Evolutionary conservation across 2,113 vertebrate genomes (phyloP).

Genomic region (Oryzias melastigma): DNA sequence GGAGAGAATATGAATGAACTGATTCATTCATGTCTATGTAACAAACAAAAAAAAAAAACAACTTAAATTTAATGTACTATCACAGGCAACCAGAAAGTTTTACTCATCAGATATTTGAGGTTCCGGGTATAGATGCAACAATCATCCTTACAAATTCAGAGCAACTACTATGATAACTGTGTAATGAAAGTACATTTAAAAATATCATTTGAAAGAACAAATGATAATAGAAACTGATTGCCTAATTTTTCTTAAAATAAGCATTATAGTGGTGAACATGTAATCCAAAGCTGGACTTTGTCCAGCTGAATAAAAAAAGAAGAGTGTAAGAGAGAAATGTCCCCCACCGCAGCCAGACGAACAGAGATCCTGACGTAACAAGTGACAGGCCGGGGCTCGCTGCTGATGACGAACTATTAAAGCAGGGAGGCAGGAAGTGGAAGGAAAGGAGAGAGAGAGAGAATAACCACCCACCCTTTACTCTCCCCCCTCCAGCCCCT

Average conservation of each 20-base stretch:
- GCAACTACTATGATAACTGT: no score
- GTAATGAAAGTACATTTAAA: no score
- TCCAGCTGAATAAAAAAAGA: slow-evolving; percentile 32
- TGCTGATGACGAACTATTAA: slow-evolving; percentile 54
- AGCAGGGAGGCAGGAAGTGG: slow-evolving; percentile 60
- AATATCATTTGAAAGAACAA: no score
- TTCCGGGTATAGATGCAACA: no score
- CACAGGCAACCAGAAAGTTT: no score
- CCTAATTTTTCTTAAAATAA: no score
- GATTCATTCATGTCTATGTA: no score
- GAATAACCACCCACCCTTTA: slow-evolving; percentile 25
- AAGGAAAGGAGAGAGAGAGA: slow-evolving; percentile 65
- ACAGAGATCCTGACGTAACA: slow-evolving; percentile 46
- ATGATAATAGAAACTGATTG: not conserved
- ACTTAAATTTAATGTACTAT: no score
- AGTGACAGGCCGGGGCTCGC: slow-evolving; percentile 34
- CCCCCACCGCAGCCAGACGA: slow-evolving; percentile 19
- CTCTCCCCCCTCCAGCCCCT: not conserved
- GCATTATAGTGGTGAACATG: not conserved
- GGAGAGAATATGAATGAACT: no score
- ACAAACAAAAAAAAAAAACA: not conserved
- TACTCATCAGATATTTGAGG: no score
- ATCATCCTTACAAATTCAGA: no score
- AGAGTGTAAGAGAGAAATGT: slow-evolving; percentile 15
- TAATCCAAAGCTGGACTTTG: slow-evolving; percentile 26